Base-by-base conservation (phyloP, 2,888 invertebrate species). In the Rotaria magnacalcarata region DNA sequence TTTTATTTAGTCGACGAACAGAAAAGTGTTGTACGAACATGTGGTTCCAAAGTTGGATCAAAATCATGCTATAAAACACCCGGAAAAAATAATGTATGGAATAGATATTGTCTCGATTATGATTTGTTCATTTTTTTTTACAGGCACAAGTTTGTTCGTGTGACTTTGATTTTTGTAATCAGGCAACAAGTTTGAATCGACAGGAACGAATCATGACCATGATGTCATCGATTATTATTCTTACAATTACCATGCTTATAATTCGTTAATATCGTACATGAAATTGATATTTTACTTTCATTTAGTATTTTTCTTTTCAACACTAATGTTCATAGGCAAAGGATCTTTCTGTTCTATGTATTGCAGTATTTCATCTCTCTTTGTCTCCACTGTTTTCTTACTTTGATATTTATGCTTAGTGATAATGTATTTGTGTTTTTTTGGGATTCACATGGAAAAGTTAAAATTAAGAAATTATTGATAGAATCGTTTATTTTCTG, bases 51-150 rank as follows among this genome's bases (percentile, higher is more conserved):
- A 47, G 4, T 5, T 24, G 80, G 43, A 80, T 11, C 43, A 2
- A 43, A 47, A 47, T 10, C 47, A n/a, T 80, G 80, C 24, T 80
- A 80, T 24, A 80, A 80, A 80, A 80, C 80, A 11, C 34, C 80
- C 47, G 80, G 80, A 47, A 47, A 6, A 1, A 43, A 80, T 43
- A 2, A 2, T 5, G 67, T 67, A 67, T 67, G 5, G 6, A 34
- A 67, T 7, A 34, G 0, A 21, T 19, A 2, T 34, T 16, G 2
- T 67, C 34, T 34, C 11, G 2, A 10, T 16, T 7, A 27, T 60
- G n/a, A 60, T 24, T 60, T 24, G 2, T 14, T 60, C 16, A 0
- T 52, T 67, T 14, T 34, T 14, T 11, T 67, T 67, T 14, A 16
- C 47, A 43, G 80, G 80, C 80, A 47, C 47, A 6, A 21, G 47